Evolutionary conservation across 2,113 vertebrate genomes (phyloP).

Genomic region (Esox niger): DNA sequence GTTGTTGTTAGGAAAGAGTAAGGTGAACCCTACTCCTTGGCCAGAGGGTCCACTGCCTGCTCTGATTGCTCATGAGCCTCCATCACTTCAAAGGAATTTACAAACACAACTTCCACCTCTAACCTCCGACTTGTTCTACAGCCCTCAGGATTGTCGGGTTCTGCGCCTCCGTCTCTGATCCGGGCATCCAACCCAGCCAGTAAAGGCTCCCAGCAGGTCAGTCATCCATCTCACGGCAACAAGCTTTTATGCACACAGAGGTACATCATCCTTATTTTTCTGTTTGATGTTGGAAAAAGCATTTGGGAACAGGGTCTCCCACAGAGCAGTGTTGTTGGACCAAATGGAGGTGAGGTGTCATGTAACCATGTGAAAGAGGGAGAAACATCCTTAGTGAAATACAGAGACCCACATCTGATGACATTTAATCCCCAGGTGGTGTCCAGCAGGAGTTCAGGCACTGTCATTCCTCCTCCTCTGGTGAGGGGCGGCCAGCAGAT

Average conservation of each 20-base stretch:
- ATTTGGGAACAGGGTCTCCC: neutral
- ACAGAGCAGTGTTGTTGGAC: neutral
- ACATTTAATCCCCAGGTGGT: slow-evolving; percentile 60
- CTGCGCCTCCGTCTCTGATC: slow-evolving; percentile 86
- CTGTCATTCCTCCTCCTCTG: slow-evolving; percentile 88
- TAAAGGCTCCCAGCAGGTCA: slow-evolving; percentile 87
- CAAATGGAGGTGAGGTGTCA: neutral
- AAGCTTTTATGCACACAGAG: neutral
- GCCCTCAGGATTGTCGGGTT: slow-evolving; percentile 77
- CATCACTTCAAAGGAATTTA: no score
- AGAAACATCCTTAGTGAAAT: no score
- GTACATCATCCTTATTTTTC: no score
- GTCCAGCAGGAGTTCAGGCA: slow-evolving; percentile 76
- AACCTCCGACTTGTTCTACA: slow-evolving; percentile 43
- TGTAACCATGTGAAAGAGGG: no score
- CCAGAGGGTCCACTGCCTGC: no score
- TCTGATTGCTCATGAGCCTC: no score
- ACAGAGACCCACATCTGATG: neutral
- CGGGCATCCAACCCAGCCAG: slow-evolving; percentile 79
- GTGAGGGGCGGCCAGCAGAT: slow-evolving; percentile 88
- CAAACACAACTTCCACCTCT: slow-evolving; percentile 1
- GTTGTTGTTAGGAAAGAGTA: no score
- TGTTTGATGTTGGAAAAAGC: no score
- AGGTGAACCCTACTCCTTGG: no score
- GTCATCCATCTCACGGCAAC: slow-evolving; percentile 27